Evolutionary conservation across 2,113 vertebrate genomes (phyloP), one percentile per base, ranked within the genome.

Genomic region (Neodontobutis hainanensis): DNA sequence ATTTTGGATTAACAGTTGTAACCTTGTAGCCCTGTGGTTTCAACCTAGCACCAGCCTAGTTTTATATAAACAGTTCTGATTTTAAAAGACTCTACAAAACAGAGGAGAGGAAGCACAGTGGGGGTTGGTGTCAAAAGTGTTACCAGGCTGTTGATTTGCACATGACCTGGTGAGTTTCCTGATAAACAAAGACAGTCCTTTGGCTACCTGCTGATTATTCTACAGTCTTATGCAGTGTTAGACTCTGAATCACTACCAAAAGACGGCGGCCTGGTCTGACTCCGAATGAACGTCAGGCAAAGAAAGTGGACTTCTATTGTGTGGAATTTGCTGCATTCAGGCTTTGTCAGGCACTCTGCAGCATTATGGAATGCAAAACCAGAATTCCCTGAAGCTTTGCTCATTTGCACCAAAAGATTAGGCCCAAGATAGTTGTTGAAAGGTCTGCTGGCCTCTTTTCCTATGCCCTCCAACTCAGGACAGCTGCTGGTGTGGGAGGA

Each of bases 271-370:
- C 43, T 51, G 59, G 1, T 67, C 57, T 65, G 70, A 80, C 70
- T 76, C 73, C 60, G 68, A 64, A 67, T 50, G 46, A 19, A 70
- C 62, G 70, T 88, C 79, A 81, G 73, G 69, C 63, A 77, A 73
- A 47, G 68, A 70, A 78, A 83, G 80, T 77, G 70, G 62, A 76
- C 73, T 67, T 73, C 77, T 75, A 86, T 84, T 89, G 90, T 92
- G 81, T 90, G 92, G 89, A 92, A 93, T 93, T 90, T 90, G 90
- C 91, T 92, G 90, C 87, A 83, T 91, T 92, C 85, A 88, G 89
- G 83, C 82, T 90, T 92, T 91, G 88, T 88, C 75, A 78, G 87
- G 82, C 75, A 38, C 86, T 86, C 78, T 84, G 85, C 77, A 81
- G 87, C 85, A 81, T 89, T 86, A 86, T 92, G 91, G 91, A 93